Percentiles rank a stretch among this genome's conserved stretches.
These are phyloP conservation scores for Porites rus DNA, from an alignment of 92 coral and sea anemone species.

Conservation along the genomic window DNA sequence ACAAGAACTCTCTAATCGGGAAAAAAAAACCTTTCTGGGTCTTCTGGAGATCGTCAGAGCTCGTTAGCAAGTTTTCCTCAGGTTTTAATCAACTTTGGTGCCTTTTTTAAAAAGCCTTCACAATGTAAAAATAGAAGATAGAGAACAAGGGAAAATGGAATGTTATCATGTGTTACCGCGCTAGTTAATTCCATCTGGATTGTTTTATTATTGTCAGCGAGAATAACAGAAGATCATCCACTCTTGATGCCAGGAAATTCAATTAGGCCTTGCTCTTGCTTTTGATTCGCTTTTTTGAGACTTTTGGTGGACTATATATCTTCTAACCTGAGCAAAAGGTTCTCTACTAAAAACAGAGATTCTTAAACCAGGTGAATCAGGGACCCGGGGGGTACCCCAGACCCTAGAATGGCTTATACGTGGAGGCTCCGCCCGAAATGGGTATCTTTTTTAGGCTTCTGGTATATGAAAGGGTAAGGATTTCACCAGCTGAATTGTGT, in stretches of 20 bases:
- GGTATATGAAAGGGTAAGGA: too few species aligned
- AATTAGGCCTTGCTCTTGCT: constrained; percentile 22
- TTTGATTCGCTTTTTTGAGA: not conserved
- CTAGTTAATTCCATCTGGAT: not conserved
- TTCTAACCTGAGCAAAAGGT: too few species aligned
- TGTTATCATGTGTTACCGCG: not conserved
- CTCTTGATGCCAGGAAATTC: constrained; percentile 47
- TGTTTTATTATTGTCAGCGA: constrained; percentile 45
- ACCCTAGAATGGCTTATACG: too few species aligned
- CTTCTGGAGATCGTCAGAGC: not conserved
- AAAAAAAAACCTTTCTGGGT: not conserved
- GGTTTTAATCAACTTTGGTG: not conserved
- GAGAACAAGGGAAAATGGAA: not conserved
- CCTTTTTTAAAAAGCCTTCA: not conserved
- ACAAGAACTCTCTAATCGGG: constrained; percentile 10
- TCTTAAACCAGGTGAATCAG: too few species aligned
- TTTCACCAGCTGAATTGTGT: too few species aligned
- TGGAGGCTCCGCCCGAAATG: too few species aligned
- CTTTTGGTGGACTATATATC: not conserved
- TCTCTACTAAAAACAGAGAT: too few species aligned
- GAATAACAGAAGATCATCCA: constrained; percentile 35
- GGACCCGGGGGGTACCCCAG: too few species aligned
- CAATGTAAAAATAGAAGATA: not conserved
- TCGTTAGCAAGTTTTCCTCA: not conserved
- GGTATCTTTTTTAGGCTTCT: too few species aligned